A percentile compares a stretch with the other conserved stretches of the same genome.
phyloP scores from a whole-genome alignment of 2,113 vertebrate genomes.

The Capra hircus region DNA sequence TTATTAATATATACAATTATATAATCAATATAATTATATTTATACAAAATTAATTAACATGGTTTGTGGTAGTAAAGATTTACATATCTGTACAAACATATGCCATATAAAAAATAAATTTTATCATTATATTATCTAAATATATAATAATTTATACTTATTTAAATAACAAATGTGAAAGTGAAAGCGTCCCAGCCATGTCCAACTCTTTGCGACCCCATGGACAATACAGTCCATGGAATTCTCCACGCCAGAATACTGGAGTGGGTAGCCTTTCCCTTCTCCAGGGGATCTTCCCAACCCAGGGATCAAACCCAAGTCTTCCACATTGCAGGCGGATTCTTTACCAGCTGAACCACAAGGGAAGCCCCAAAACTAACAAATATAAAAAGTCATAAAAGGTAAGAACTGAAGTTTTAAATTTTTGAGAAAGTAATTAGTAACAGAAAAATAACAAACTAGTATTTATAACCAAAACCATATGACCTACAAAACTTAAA shows the following conservation, averaged over 20 bases:
- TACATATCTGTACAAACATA: neutral
- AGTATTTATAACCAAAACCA: neutral
- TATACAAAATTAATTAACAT: neutral
- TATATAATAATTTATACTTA: neutral
- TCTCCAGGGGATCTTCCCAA: neutral
- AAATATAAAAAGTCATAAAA: constrained; percentile 4
- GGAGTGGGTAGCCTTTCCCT: neutral
- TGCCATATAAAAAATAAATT: neutral
- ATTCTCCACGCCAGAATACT: neutral
- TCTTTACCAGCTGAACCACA: neutral
- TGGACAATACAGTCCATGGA: neutral
- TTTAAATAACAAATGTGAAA: neutral
- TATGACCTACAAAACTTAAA: neutral
- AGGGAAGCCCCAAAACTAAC: neutral
- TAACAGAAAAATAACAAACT: constrained; percentile 30
- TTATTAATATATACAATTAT: neutral
- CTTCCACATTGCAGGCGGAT: neutral
- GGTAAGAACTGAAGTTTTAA: neutral
- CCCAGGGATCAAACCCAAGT: neutral
- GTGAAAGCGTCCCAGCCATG: neutral
- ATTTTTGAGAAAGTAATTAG: constrained; percentile 23
- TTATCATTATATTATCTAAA: constrained; percentile 1
- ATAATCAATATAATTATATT: neutral
- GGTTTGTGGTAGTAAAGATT: neutral
- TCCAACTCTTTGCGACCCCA: neutral